Base-by-base conservation (phyloP, 2,113 vertebrate species). In the Gavia stellata region DNA sequence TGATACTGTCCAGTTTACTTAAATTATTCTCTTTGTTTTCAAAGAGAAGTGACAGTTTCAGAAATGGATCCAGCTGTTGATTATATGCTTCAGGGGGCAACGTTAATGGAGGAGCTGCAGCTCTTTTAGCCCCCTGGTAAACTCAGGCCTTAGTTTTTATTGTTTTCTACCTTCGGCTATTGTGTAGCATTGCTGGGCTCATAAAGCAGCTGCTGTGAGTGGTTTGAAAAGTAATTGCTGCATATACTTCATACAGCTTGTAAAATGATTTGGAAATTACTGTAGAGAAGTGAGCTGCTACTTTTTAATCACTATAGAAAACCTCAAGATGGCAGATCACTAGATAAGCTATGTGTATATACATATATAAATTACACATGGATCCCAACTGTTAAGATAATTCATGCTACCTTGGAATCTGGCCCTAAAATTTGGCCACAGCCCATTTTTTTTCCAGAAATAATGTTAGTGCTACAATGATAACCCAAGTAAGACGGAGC, bases 121-220 rank as follows among this genome's bases (percentile, higher is more conserved):
- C 70, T 70, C 49, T 87, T 94, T 94, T 89, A 91, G 84, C 73
- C 84, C 89, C 93, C 91, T 87, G 94, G 91, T 90, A 96, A 94
- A 92, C 73, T 87, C 70, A 75, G 87, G 40, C 56, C 84, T 89
- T 21, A 44, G 16, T 89, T 97, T 92, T 96, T 91, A 89, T 92
- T 91, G 83, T 89, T 92, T 96, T 79, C 73, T 89, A 87, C 70
- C 73, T 93, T 94, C 71, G 88, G 66, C 78, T 92, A 56, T 86
- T 78, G 70, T 79, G 34, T 44, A 94, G 25, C 26, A 1, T 82
- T 89, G 56, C 77, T 92, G 86, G 89, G 56, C 83, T 95, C 77
- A 94, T 92, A 96, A 95, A 94, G 45, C 45, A 92, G 92, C 91
- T 94, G 83, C 95, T 94, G 83, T 72, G 88, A 96, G 56, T 92